Evolutionary conservation across 2,113 vertebrate species (phyloP).

Genomic region (Chaenocephalus aceratus): DNA sequence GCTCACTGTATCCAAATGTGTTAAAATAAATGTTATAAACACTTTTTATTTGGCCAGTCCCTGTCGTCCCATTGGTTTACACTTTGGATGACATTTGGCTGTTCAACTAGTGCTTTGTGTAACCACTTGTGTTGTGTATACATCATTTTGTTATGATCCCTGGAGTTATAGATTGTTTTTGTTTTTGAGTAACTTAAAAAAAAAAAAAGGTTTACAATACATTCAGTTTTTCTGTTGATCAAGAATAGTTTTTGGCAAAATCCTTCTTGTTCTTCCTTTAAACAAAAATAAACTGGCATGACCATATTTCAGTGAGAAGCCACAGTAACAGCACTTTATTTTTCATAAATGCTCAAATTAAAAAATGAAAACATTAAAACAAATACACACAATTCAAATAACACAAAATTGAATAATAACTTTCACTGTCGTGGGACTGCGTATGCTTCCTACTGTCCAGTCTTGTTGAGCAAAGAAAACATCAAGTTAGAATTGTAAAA

Average conservation of each 20-base stretch:
- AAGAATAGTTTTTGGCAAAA: neutral
- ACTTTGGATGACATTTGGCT: neutral
- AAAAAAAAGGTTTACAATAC: neutral
- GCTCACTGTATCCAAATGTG: neutral
- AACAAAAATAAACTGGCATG: slow-evolving; percentile 22
- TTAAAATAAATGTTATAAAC: neutral
- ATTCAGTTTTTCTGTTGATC: neutral
- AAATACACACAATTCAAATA: slow-evolving; percentile 89
- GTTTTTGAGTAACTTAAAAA: neutral
- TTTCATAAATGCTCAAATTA: slow-evolving; percentile 95
- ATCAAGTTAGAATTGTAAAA: slow-evolving; percentile 70
- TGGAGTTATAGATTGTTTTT: neutral
- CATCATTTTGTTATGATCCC: neutral
- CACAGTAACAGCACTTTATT: slow-evolving; percentile 99
- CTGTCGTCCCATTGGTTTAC: neutral
- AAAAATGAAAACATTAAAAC: slow-evolving; percentile 85
- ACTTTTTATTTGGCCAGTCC: too few species aligned
- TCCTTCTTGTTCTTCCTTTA: neutral
- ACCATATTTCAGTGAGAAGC: slow-evolving; percentile 87
- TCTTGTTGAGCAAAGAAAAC: slow-evolving; percentile 86
- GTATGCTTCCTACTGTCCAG: slow-evolving; percentile 76
- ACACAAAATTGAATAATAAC: slow-evolving; percentile 91
- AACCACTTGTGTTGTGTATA: too few species aligned
- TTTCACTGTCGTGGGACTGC: slow-evolving; percentile 82
- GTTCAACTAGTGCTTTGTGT: neutral